phyloP scores from a whole-genome alignment of 2,888 invertebrate genomes.

The Drosophila niveifrons region DNA sequence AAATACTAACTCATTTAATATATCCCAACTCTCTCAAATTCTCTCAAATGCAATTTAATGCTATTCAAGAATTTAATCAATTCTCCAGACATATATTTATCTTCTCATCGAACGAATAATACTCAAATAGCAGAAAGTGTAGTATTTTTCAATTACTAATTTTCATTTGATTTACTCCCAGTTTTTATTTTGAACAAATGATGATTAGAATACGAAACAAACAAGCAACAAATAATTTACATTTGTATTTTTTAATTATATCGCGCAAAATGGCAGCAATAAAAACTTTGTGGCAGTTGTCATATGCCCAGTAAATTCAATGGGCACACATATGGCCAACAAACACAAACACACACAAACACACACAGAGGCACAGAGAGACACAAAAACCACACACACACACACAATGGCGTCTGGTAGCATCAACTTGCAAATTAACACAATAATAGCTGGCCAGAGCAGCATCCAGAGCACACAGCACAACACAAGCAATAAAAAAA shows the following conservation, averaged over 20 bases:
- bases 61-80: no score
- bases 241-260: constrained; percentile 74
- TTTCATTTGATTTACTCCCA: no score
- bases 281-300: constrained; percentile 74
- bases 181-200: no score
- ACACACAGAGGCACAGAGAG: constrained; percentile 19
- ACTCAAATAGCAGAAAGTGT: no score
- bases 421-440: constrained; percentile 78
- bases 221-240: constrained; percentile 75
- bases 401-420: constrained; percentile 16
- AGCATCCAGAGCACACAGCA: constrained; percentile 22
- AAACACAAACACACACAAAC: constrained; percentile 15
- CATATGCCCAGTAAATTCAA: constrained; percentile 58
- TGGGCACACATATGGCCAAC: constrained; percentile 21
- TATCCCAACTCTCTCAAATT: no score
- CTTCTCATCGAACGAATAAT: no score
- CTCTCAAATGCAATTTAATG: no score
- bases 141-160: no score
- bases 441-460: constrained; percentile 74
- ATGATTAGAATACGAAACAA: constrained; percentile 28
- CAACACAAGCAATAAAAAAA: constrained; percentile 12
- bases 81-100: no score
- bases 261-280: constrained; percentile 68
- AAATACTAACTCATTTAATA: no score
- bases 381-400: constrained; percentile 13